A percentile compares a stretch with the other conserved stretches of the same genome.
phyloP scores from a whole-genome alignment of 2,797 vertebrate species.

The Phoebastria nigripes region DNA sequence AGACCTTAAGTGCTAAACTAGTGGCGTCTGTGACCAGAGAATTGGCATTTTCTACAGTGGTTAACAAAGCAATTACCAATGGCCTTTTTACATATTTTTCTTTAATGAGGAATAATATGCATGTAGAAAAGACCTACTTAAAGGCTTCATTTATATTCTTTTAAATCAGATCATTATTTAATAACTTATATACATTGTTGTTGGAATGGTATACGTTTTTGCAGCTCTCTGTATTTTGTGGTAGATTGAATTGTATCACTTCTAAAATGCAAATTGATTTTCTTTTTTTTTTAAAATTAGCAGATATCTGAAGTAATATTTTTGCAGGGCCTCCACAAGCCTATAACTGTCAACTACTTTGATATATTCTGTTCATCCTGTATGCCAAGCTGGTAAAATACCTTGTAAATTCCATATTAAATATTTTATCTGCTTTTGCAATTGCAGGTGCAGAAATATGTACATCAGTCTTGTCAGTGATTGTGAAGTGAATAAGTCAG shows the following conservation, averaged over 20 bases:
- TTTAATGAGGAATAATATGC: constrained; percentile 83
- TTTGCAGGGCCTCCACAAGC: constrained; percentile 81
- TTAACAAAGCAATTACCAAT: constrained; percentile 84
- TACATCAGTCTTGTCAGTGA: constrained; percentile 77
- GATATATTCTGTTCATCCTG: constrained; percentile 79
- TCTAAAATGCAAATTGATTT: constrained; percentile 73
- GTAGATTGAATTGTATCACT: constrained; percentile 79
- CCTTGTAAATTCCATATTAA: constrained; percentile 81
- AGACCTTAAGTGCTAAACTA: constrained; percentile 85
- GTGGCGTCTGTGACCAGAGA: constrained; percentile 81
- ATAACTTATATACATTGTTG: constrained; percentile 86
- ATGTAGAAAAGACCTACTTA: constrained; percentile 89
- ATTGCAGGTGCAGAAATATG: constrained; percentile 77
- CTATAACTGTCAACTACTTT: constrained; percentile 81
- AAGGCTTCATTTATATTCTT: constrained; percentile 87
- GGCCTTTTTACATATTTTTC: constrained; percentile 83
- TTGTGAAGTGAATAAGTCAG: constrained; percentile 77
- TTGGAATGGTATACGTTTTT: constrained; percentile 82
- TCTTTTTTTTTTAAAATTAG: constrained; percentile 68
- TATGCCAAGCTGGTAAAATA: constrained; percentile 82
- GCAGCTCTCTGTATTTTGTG: constrained; percentile 82
- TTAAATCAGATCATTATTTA: constrained; percentile 88
- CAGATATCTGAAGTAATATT: constrained; percentile 80
- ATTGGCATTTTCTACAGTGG: constrained; percentile 83
- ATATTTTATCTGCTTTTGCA: constrained; percentile 87